phyloP scores from a whole-genome alignment of 2,797 vertebrate species.

The Uromys caudimaculatus region DNA sequence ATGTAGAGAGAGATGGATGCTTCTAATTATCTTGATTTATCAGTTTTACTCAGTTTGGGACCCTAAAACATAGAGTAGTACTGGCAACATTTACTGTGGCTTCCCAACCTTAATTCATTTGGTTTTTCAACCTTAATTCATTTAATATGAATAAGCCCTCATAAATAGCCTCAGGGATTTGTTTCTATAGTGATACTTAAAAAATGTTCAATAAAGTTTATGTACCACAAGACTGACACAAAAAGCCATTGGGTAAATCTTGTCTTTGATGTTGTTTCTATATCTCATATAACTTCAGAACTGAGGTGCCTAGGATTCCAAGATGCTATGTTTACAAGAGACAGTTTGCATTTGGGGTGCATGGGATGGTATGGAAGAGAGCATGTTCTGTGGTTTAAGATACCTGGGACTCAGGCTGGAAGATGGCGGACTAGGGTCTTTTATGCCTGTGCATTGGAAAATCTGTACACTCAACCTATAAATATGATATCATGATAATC shows the following conservation, averaged over 20 bases:
- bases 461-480: background rate
- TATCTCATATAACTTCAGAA: background rate
- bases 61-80: too few relatives aligned
- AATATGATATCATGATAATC: too few relatives aligned
- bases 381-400: background rate
- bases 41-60: background rate
- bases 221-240: background rate
- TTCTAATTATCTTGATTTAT: background rate
- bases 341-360: background rate
- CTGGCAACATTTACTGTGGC: background rate
- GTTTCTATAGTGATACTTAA: background rate
- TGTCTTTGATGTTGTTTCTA: background rate
- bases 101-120: background rate
- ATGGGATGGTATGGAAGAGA: rapidly evolving
- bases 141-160: background rate
- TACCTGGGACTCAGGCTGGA: background rate
- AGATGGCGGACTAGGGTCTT: rapidly evolving
- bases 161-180: background rate
- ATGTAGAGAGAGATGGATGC: background rate
- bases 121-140: background rate
- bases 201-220: background rate
- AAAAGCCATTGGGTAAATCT: background rate
- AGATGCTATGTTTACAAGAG: background rate
- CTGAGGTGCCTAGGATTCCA: background rate
- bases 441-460: too few relatives aligned